Conservation (phyloP, 2,888 invertebrate species). For the Alloplasta piceator region DNA sequence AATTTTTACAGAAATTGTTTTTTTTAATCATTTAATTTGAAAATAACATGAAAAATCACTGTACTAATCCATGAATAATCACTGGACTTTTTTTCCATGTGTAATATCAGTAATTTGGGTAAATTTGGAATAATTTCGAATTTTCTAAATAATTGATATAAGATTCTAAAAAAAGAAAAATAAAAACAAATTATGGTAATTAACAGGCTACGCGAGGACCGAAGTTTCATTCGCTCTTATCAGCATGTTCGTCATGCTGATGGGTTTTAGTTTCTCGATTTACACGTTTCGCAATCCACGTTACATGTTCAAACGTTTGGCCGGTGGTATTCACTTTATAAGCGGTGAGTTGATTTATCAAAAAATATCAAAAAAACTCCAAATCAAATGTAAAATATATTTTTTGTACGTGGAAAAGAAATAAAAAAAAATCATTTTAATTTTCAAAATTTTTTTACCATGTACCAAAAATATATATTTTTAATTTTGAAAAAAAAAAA, state of each 20-base stretch:
- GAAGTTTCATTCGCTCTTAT: conserved; percentile 94
- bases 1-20: too few species aligned
- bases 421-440: too few species aligned
- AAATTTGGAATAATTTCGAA: background rate
- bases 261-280: conserved; percentile 92
- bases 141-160: conserved; percentile 14
- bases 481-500: background rate
- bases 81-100: too few species aligned
- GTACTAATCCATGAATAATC: too few species aligned
- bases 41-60: too few species aligned
- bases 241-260: conserved; percentile 90
- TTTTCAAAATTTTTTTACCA: too few species aligned
- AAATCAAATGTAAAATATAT: conserved; percentile 3
- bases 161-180: too few species aligned
- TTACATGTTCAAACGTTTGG: conserved; percentile 94
- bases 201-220: conserved; percentile 92
- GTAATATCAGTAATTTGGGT: too few species aligned
- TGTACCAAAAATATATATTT: too few species aligned
- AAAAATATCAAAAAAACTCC: background rate
- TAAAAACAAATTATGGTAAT: conserved; percentile 29
- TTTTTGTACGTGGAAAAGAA: conserved; percentile 9
- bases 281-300: conserved; percentile 93
- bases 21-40: too few species aligned
- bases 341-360: conserved; percentile 86
- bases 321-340: conserved; percentile 93